Evolutionary conservation across 2,888 invertebrate species (phyloP).

Genomic region (Agonopterix alstromeriana): DNA sequence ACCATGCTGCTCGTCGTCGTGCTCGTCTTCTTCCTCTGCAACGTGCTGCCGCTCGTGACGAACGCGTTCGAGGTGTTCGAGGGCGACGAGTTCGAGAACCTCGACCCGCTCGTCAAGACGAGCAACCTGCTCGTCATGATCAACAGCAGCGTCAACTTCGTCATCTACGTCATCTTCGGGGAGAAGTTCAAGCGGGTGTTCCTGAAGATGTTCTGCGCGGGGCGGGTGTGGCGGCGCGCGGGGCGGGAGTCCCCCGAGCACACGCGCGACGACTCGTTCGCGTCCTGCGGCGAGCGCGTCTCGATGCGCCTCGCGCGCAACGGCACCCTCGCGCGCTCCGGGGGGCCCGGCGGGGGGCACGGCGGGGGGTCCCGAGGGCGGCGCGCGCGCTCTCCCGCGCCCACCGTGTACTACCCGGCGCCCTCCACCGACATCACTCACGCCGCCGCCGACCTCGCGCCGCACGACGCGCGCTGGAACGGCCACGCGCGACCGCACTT

Average conservation of each 20-base stretch:
- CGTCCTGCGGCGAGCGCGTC: slow-evolving; percentile 86
- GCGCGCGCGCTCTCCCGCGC: slow-evolving; percentile 30
- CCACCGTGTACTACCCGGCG: slow-evolving; percentile 56
- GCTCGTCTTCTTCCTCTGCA: slow-evolving; percentile 95
- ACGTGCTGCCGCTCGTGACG: slow-evolving; percentile 89
- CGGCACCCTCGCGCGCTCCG: slow-evolving; percentile 53
- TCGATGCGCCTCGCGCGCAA: slow-evolving; percentile 78
- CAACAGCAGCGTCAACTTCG: slow-evolving; percentile 98
- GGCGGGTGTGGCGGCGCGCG: slow-evolving; percentile 62
- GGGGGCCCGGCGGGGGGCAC: slow-evolving; percentile 12
- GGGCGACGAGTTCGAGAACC: slow-evolving; percentile 52
- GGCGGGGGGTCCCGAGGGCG: slow-evolving; percentile 17
- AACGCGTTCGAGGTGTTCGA: slow-evolving; percentile 90
- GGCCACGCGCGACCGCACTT: background rate
- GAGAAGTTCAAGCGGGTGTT: slow-evolving; percentile 96
- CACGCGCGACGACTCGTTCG: slow-evolving; percentile 89
- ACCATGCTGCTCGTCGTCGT: slow-evolving; percentile 97
- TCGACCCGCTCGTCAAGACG: slow-evolving; percentile 84
- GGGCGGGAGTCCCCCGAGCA: slow-evolving; percentile 78
- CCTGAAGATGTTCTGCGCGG: slow-evolving; percentile 85
- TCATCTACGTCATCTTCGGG: slow-evolving; percentile 98
- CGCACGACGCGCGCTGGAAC: slow-evolving; percentile 17
- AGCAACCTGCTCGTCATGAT: slow-evolving; percentile 96
- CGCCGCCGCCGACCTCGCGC: slow-evolving; percentile 11
- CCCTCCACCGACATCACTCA: slow-evolving; percentile 21